Evolutionary conservation across 2,888 invertebrate species (phyloP), one percentile per base, ranked within the genome.

Genomic region (Keiferia lycopersicella): DNA sequence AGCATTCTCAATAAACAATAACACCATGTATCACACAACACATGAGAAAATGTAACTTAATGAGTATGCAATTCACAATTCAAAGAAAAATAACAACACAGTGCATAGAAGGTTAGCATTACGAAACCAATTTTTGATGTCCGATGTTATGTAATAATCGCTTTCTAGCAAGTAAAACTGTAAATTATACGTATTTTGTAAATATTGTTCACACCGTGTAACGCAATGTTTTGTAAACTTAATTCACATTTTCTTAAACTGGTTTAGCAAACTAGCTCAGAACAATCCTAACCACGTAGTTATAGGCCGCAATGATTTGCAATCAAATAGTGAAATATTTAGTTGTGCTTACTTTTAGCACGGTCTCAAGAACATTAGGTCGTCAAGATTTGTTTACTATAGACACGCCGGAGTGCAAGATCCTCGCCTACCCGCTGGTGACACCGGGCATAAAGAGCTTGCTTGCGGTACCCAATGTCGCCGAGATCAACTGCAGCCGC

Each of bases 381-480:
- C 26, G 45, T 56, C 16, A 34, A 39, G 68, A 63, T 4, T 48
- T 71, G 38, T 74, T 75, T 64, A 68, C 71, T 20, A 73, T 80
- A 41, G 67, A 63, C 10, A 79, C 76, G 16, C 71, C 71, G 64
- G 79, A 79, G 11, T 80, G 79, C 65, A 70, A 69, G 16, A 77
- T 80, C 61, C 68, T 68, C n/a, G 67, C 67, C 4, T 74, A 66
- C 68, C 67, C 74, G 18, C 57, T 70, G 53, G 59, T 71, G 22
- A 69, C 66, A 58, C 69, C 73, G 56, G 65, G 51, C 63, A 72
- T 73, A 63, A 62, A 67, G 53, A 45, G 65, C 0, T 30, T 73
- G 16, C 67, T 71, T 58, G 26, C 62, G 16, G 34, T 61, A 3
- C 67, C 75, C 22, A 51, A 59, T n/a, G 3, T 4, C 6, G 16